A percentile compares a stretch with the other conserved stretches of the same genome.
phyloP scores from a whole-genome alignment of 2,113 vertebrate genomes.

The Microtus montanus region DNA sequence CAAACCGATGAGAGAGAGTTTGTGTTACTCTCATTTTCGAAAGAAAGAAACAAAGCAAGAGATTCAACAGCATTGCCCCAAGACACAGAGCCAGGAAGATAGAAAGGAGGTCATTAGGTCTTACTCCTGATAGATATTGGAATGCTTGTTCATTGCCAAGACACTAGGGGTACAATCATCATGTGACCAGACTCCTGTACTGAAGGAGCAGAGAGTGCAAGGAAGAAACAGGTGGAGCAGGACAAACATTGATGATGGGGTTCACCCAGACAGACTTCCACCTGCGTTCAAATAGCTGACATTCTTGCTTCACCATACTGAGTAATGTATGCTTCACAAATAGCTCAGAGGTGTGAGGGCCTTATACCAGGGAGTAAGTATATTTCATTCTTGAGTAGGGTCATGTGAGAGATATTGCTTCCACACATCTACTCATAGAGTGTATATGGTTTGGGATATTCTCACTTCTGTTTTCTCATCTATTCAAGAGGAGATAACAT shows the following conservation, averaged over 20 bases:
- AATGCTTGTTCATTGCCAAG: background rate
- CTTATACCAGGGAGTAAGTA: background rate
- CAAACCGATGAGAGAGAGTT: background rate
- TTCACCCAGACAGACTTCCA: background rate
- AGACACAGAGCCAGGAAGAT: background rate
- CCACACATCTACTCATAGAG: background rate
- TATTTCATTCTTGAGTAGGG: background rate
- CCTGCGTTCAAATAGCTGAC: background rate
- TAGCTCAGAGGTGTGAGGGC: background rate
- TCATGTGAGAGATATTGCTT: background rate
- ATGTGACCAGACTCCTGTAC: background rate
- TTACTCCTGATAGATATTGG: background rate
- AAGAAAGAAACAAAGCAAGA: background rate
- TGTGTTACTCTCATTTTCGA: background rate
- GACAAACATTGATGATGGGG: accelerated
- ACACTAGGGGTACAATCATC: background rate
- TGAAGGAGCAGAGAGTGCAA: background rate
- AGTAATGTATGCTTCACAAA: background rate
- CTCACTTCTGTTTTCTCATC: background rate
- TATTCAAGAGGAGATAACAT: background rate
- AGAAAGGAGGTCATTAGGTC: background rate
- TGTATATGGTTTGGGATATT: background rate
- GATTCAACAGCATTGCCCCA: background rate
- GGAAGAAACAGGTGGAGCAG: background rate
- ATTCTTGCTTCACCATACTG: background rate